These are phyloP conservation scores for Notospermus geniculatus DNA, from an alignment of 1,140 invertebrate genomes.

Conservation along the genomic window DNA sequence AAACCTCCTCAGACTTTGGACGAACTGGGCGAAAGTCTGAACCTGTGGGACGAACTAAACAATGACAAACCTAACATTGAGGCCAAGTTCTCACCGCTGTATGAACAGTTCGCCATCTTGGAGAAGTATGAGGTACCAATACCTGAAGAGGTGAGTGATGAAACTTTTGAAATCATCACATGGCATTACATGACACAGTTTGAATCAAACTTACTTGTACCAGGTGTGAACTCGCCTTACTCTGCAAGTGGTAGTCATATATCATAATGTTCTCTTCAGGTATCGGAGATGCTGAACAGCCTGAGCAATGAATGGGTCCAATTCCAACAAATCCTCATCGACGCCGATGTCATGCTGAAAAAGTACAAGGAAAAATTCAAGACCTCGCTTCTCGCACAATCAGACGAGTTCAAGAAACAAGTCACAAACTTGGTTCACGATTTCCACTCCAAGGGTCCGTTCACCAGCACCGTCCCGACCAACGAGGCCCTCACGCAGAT, in stretches of 20 bases:
- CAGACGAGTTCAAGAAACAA: conserved; percentile 66
- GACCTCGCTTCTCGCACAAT: conserved; percentile 64
- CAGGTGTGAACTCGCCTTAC: not conserved
- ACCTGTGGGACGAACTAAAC: conserved; percentile 65
- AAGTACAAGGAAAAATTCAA: conserved; percentile 73
- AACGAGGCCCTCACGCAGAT: conserved; percentile 67
- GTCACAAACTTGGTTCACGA: conserved; percentile 63
- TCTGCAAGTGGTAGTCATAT: not conserved
- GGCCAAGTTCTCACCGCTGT: conserved; percentile 68
- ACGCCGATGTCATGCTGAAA: conserved; percentile 67
- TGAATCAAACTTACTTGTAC: too few relatives aligned
- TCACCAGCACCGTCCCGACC: conserved; percentile 56
- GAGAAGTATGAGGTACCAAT: conserved; percentile 64
- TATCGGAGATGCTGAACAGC: conserved; percentile 62
- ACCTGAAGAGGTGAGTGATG: conserved; percentile 41
- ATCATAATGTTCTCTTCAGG: conserved; percentile 56
- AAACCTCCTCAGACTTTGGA: conserved; percentile 55
- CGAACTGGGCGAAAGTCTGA: conserved; percentile 56
- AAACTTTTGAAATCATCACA: conserved; percentile 1
- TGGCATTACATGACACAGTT: not conserved
- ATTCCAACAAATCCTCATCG: conserved; percentile 66
- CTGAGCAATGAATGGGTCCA: conserved; percentile 65
- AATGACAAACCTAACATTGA: conserved; percentile 63
- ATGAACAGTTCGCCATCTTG: conserved; percentile 70
- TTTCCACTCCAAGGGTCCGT: conserved; percentile 62